phyloP scores from a whole-genome alignment of 92 coral and sea anemone genomes.

The Paramuricea clavata region DNA sequence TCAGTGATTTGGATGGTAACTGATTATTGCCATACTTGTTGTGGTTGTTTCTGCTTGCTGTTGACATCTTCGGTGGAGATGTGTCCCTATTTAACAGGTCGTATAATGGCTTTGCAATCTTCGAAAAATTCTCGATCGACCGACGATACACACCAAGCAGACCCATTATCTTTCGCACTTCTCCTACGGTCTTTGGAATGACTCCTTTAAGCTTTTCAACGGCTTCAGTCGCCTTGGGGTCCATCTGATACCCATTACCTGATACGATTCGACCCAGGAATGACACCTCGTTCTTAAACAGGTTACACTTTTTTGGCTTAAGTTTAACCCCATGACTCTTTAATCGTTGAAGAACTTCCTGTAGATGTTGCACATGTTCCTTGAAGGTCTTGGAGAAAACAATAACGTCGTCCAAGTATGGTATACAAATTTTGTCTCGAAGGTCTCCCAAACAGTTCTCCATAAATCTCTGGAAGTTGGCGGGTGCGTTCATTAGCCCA shows the following conservation, averaged over 20 bases:
- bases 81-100: constrained; percentile 30
- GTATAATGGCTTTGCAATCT: constrained; percentile 40
- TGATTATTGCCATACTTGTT: neutral
- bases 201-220: constrained; percentile 15
- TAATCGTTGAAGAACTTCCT: constrained; percentile 1
- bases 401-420: constrained; percentile 6
- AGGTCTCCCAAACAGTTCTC: constrained; percentile 16
- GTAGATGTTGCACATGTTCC: constrained; percentile 24
- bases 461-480: constrained; percentile 25
- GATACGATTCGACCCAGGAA: too few species aligned
- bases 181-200: constrained; percentile 34
- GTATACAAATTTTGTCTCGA: constrained; percentile 16
- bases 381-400: neutral
- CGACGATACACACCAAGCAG: constrained; percentile 48
- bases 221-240: constrained; percentile 44
- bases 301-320: constrained; percentile 37
- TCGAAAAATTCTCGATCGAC: constrained; percentile 28
- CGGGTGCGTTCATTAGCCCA: neutral
- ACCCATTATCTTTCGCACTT: constrained; percentile 48
- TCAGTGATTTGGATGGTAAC: neutral
- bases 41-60: neutral
- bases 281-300: too few species aligned
- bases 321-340: constrained; percentile 2
- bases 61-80: neutral
- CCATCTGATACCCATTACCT: constrained; percentile 58